These are phyloP conservation scores for Grantiella picta DNA, from an alignment of 2,113 vertebrate species.

Conservation along the genomic window DNA sequence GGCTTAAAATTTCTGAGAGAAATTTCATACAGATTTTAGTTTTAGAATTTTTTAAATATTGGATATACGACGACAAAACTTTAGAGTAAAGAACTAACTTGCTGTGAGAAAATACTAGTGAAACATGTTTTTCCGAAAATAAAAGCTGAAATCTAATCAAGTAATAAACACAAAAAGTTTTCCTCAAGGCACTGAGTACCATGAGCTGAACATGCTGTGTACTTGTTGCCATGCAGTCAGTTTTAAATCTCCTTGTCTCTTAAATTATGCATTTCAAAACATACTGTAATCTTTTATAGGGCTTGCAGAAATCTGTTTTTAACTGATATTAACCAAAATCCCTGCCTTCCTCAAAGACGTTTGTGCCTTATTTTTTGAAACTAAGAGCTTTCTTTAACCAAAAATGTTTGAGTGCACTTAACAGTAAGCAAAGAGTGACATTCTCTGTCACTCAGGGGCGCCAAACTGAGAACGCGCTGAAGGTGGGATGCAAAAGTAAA, in stretches of 20 bases:
- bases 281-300: neutral
- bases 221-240: neutral
- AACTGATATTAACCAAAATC: neutral
- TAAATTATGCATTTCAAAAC: neutral
- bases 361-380: neutral
- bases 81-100: neutral
- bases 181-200: neutral
- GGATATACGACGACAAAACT: neutral
- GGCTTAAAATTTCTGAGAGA: neutral
- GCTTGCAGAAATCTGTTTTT: constrained; percentile 46
- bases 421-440: constrained; percentile 27
- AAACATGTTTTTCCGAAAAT: neutral
- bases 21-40: neutral
- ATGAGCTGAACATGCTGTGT: neutral
- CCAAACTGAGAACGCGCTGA: constrained; percentile 39
- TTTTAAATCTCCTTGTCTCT: neutral
- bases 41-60: neutral
- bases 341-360: neutral
- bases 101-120: neutral
- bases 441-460: constrained; percentile 55
- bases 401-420: neutral
- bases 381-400: neutral
- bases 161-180: neutral
- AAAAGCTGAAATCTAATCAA: neutral
- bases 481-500: constrained; percentile 51